Evolutionary conservation across 2,888 invertebrate genomes (phyloP).

Genomic region (Seira musarum): DNA sequence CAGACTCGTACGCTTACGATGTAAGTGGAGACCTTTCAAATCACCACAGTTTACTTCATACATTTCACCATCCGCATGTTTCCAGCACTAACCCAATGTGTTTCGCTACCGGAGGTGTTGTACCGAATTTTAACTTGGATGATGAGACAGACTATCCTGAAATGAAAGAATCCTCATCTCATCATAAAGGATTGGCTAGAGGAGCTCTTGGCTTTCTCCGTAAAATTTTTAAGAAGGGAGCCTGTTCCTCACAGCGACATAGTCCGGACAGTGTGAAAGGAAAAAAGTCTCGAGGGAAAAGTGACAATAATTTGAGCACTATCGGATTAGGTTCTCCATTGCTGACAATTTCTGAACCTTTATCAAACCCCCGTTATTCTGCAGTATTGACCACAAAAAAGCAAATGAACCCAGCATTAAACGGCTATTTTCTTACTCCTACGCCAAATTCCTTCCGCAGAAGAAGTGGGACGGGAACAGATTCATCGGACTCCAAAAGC

Average conservation of each 20-base stretch:
- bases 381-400: conserved; percentile 39
- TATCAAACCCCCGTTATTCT: conserved; percentile 44
- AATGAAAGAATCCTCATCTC: conserved; percentile 26
- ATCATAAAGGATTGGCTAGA: conserved; percentile 60
- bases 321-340: conserved; percentile 49
- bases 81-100: conserved; percentile 39
- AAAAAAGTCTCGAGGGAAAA: conserved; percentile 48
- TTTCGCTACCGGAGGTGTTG: conserved; percentile 18
- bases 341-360: conserved; percentile 43
- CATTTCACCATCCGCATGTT: conserved; percentile 18
- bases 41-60: conserved; percentile 20
- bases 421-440: conserved; percentile 67
- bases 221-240: conserved; percentile 68
- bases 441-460: conserved; percentile 69
- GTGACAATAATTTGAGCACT: conserved; percentile 53
- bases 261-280: conserved; percentile 54
- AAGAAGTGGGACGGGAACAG: conserved; percentile 55
- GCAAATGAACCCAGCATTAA: conserved; percentile 42
- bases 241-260: conserved; percentile 60
- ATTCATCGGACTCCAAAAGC: conserved; percentile 56
- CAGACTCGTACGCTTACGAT: conserved; percentile 51
- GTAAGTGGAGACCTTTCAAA: conserved; percentile 31
- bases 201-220: conserved; percentile 68
- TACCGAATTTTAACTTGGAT: conserved; percentile 38
- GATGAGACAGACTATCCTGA: conserved; percentile 45